A percentile compares a stretch with the other conserved stretches of the same genome.
These are phyloP conservation scores for Torymus auratus DNA, from an alignment of 2,888 invertebrate species.

Conservation along the genomic window DNA sequence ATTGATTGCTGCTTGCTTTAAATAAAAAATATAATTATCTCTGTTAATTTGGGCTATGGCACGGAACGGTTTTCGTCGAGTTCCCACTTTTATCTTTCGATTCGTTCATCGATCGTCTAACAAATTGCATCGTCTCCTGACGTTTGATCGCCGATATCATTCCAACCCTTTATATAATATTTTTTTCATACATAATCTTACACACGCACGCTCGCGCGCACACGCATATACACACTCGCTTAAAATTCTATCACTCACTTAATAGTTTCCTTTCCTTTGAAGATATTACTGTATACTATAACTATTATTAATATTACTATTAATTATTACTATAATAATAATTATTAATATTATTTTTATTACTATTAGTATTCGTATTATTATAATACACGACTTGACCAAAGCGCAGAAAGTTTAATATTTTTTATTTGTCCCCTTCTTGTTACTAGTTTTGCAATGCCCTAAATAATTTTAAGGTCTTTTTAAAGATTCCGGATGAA, in stretches of 20 bases:
- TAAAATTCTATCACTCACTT: conserved; percentile 33
- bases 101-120: conserved; percentile 20
- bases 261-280: conserved; percentile 32
- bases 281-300: conserved; percentile 23
- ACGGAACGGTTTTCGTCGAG: conserved; percentile 45
- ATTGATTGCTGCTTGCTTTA: neutral
- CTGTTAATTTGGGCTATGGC: conserved; percentile 53
- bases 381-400: conserved; percentile 56
- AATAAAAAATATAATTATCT: conserved; percentile 31
- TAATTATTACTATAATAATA: conserved; percentile 19
- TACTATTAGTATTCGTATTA: conserved; percentile 40
- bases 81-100: conserved; percentile 21
- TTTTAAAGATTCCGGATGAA: conserved; percentile 64
- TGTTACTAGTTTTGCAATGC: conserved; percentile 43
- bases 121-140: conserved; percentile 45
- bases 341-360: conserved; percentile 35
- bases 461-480: conserved; percentile 28
- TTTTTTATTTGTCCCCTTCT: conserved; percentile 34
- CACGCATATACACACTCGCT: neutral
- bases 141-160: conserved; percentile 49
- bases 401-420: conserved; percentile 50
- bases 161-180: conserved; percentile 36
- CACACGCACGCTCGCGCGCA: conserved; percentile 7
- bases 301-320: conserved; percentile 17
- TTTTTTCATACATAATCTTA: conserved; percentile 26